Evolutionary conservation across 2,113 vertebrate genomes (phyloP), one percentile per base, ranked within the genome.

Genomic region (Illadopsis cleaveri): DNA sequence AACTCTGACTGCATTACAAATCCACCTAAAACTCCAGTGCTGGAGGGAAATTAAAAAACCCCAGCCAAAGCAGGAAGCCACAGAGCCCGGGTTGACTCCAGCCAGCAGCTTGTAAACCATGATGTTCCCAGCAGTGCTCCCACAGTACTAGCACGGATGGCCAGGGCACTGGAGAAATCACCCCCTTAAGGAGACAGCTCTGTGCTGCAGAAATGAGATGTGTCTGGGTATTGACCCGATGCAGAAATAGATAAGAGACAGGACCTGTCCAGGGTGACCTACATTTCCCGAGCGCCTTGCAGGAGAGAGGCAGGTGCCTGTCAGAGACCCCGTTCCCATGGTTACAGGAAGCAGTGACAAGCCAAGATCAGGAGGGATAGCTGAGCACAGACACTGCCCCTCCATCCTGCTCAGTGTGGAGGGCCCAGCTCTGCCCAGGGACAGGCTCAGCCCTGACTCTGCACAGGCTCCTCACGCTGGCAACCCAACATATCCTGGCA

Each of bases 241-340:
- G 45, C 51, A 68, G 69, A 61, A 71, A 62, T 0, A 61, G 53
- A 72, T 3, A 9, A 9, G 45, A 71, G 90, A 35, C 58, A 42
- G 77, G 53, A 48, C 12, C 10, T 1, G 3, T n/a, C 45, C 62
- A 19, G 44, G 44, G 51, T 0, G n/a, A 86, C 91, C 83, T 79
- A 68, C 77, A 37, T 81, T 83, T 64, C 19, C 27, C 0, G 1
- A 48, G 40, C 0, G 0, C 53, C 57, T 44, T 0, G 0, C 47
- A 33, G 23, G 18, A 71, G 58, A 57, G 35, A 85, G 48, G 71
- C 76, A 73, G 83, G 50, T 45, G 56, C 27, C 61, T 7, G 3
- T 2, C 9, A n/a, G 37, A n/a, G 80, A 54, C 15, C 56, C 33
- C 0, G 15, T 78, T 84, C 73, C 89, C 92, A 71, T 42, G 84